Evolutionary conservation across 2,113 vertebrate species (phyloP), one percentile per base, ranked within the genome.

Genomic region (Aptenodytes forsteri): DNA sequence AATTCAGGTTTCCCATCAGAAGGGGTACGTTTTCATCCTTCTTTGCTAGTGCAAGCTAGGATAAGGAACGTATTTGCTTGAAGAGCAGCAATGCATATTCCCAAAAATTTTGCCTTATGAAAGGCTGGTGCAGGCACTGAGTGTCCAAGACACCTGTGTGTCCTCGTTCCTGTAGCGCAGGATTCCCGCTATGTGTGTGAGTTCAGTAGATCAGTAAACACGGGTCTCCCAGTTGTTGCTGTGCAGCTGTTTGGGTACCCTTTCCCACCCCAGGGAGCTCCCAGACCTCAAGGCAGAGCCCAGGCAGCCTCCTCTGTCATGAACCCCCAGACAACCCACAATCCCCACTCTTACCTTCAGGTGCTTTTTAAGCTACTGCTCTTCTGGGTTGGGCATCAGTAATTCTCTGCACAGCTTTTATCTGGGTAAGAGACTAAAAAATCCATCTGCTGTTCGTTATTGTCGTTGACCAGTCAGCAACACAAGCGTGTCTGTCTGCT

Each of bases 181-280:
- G 23, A 22, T 30, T 58, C 59, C 36, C 1, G 1, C 22, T 16
- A 1, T 6, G 36, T n/a, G 14, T 15, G 0, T 10, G 40, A 9
- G 6, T 11, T 64, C 65, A 49, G 42, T 4, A 54, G 4, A 12
- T 8, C 27, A 11, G 9, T n/a, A 38, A 22, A 50, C 15, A 13
- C 6, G 0, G 26, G 49, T 65, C 44, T 75, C 52, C 47, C 22
- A 2, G 8, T 13, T 66, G 40, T 42, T 23, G 2, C 40, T 67
- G 46, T n/a, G 30, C 16, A 54, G 6, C 44, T 49, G 11, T 22
- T 18, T 11, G 54, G 64, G 69, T 34, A 13, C 26, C 22, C 23
- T 80, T 38, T 49, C 40, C 49, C 50, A 61, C 7, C 34, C 18
- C n/a, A 34, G 50, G n/a, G 11, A 64, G 69, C 58, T 66, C 11